A percentile compares a stretch with the other conserved stretches of the same genome.
These are phyloP conservation scores for Oplegnathus fasciatus DNA, from an alignment of 2,113 vertebrate genomes.

Conservation along the genomic window DNA sequence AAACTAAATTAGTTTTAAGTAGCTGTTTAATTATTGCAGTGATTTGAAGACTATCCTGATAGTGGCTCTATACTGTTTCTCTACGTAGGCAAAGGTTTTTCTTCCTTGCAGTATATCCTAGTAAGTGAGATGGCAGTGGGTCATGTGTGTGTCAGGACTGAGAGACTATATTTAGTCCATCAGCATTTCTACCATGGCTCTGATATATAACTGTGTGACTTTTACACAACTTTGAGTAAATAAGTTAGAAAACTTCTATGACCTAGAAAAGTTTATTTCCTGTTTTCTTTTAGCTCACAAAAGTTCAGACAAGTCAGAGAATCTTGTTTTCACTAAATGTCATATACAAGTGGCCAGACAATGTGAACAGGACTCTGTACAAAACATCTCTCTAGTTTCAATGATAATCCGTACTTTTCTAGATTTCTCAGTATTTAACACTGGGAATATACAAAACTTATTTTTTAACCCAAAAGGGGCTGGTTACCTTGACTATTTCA, in stretches of 20 bases:
- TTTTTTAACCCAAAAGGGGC: neutral
- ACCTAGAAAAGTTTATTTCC: conserved; percentile 53
- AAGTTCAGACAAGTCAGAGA: conserved; percentile 29
- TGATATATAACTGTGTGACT: conserved; percentile 61
- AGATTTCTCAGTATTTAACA: neutral
- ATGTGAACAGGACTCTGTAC: neutral
- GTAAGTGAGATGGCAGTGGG: conserved; percentile 52
- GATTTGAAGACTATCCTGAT: neutral
- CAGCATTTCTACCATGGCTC: conserved; percentile 51
- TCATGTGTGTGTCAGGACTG: conserved; percentile 53
- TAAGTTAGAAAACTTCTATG: conserved; percentile 50
- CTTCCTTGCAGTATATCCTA: conserved; percentile 29
- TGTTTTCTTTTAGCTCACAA: conserved; percentile 30
- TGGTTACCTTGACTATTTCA: conserved; percentile 96
- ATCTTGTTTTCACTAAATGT: conserved; percentile 31
- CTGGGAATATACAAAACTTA: neutral
- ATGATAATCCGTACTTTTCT: neutral
- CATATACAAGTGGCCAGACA: conserved; percentile 17
- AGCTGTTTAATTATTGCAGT: neutral
- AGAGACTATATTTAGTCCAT: conserved; percentile 68
- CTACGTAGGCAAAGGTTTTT: conserved; percentile 21
- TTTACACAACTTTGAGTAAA: conserved; percentile 69
- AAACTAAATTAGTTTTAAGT: neutral
- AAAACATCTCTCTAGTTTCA: neutral
- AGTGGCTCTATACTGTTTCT: neutral